Percentiles rank a stretch among this genome's conserved stretches.
Evolutionary conservation across 2,797 vertebrate genomes (phyloP).

Genomic region (Poeciliopsis gracilis): DNA sequence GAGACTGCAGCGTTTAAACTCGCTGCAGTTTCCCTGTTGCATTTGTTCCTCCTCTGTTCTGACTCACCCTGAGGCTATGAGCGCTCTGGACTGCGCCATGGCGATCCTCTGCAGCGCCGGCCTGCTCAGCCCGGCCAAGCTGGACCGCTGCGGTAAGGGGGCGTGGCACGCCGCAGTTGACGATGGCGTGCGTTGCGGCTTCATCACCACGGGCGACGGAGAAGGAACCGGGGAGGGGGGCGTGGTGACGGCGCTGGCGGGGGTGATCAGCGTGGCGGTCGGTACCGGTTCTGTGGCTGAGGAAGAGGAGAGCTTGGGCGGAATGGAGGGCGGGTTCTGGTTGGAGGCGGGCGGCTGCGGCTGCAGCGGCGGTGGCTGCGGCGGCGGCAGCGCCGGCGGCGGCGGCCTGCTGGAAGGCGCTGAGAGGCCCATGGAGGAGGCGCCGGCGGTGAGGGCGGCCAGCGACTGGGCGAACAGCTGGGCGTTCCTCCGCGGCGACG

Average conservation of each 20-base stretch:
- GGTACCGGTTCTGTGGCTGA: constrained; percentile 72
- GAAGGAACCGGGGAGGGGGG: constrained; percentile 70
- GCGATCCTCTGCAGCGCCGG: constrained; percentile 90
- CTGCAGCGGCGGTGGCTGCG: constrained; percentile 73
- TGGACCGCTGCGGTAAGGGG: constrained; percentile 79
- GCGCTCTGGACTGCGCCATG: constrained; percentile 92
- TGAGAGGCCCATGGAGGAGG: constrained; percentile 72
- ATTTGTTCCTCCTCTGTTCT: no score
- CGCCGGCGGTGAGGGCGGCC: constrained; percentile 70
- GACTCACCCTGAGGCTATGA: constrained; percentile 94
- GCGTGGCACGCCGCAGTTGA: constrained; percentile 68
- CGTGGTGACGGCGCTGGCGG: constrained; percentile 66
- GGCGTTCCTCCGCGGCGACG: constrained; percentile 69
- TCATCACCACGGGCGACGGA: constrained; percentile 71
- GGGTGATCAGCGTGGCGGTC: constrained; percentile 78
- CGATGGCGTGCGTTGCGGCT: constrained; percentile 61
- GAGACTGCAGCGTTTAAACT: no score
- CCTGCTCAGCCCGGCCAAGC: constrained; percentile 86
- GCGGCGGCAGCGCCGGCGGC: constrained; percentile 72
- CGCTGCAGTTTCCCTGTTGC: no score
- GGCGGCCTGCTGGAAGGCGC: constrained; percentile 70
- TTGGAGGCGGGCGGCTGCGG: constrained; percentile 73
- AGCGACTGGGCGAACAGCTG: constrained; percentile 80
- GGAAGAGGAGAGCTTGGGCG: constrained; percentile 52
- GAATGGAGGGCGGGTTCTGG: constrained; percentile 59